Evolutionary conservation across 2,797 vertebrate genomes (phyloP), one percentile per base, ranked within the genome.

Genomic region (Rhinichthys osculus): DNA sequence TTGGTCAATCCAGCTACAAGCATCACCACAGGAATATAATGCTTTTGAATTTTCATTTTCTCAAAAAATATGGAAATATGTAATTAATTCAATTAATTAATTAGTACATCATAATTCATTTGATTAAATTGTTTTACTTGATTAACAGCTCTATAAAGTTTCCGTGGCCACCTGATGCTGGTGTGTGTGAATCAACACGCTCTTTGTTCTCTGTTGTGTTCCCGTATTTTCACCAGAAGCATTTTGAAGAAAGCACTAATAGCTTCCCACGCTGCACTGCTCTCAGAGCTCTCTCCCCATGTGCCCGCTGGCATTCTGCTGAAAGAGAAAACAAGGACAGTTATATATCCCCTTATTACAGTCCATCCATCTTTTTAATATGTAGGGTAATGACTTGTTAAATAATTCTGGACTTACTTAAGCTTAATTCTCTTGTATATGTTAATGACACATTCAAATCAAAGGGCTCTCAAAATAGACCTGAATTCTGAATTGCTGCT

Each of bases 201-300:
- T 81, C 8, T 82, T 33, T 64, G 42, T 83, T 74, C 70, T 66
- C 54, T 23, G 19, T 74, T 47, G 52, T 14, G 11, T 59, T 82
- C 13, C 40, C 21, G 0, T 27, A 7, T 62, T 38, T 59, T 78
- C 40, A 40, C 62, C 23, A 59, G 23, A 78, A 10, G 35, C 54
- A 3, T 77, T 57, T n/a, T n/a, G 11, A 57, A 77, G 52, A 77
- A 77, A n/a, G 27, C 50, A 62, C 35, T 78, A 78, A 79, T 66
- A 33, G 40, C 40, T 66, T 64, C 54, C 38, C 54, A 73, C 9
- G 40, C 52, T 64, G 40, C 38, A 44, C 54, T 42, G 23, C 52
- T 73, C 70, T 30, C 38, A 27, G 35, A 42, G 38, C 27, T 3
- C 14, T 66, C 62, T 33, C 14, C 13, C 64, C 42, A 5, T 50